Evolutionary conservation across 2,888 invertebrate species (phyloP).

Genomic region (Cremastobaeus sp.): DNA sequence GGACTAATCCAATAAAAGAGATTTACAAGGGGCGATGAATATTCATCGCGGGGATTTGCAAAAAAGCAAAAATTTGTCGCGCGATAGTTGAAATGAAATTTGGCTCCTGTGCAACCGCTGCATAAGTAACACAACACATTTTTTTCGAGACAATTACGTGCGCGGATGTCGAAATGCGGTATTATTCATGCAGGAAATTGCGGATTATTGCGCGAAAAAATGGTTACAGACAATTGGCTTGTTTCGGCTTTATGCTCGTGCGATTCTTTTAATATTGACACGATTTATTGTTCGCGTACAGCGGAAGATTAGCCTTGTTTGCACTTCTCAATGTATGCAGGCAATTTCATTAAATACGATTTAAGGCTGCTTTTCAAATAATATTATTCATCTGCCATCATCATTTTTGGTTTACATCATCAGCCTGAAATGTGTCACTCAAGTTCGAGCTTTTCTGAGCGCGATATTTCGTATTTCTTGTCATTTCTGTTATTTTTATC

Average conservation of each 20-base stretch:
- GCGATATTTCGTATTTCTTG: no score
- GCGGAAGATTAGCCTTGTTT: no score
- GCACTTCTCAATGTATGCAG: no score
- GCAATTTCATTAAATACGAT: no score
- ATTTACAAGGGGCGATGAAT: conserved; percentile 32
- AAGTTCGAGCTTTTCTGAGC: no score
- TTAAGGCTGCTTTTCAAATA: no score
- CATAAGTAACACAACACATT: conserved; percentile 12
- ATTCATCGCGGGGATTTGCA: conserved; percentile 9
- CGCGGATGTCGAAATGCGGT: neutral
- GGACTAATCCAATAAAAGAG: conserved; percentile 37
- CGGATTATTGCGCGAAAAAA: conserved; percentile 25
- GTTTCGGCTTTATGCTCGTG: conserved; percentile 3
- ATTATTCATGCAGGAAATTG: conserved; percentile 24
- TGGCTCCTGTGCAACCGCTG: neutral
- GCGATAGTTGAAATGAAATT: conserved; percentile 11
- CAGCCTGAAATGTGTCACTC: no score
- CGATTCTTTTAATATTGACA: conserved; percentile 17
- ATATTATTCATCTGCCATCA: no score
- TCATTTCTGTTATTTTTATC: no score
- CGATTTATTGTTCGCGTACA: no score
- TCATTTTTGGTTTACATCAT: no score
- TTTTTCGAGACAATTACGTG: conserved; percentile 26
- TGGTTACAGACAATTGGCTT: conserved; percentile 6
- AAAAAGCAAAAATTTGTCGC: conserved; percentile 10